Percentiles rank a stretch among this genome's conserved stretches.
These are phyloP conservation scores for Embiotoca jacksoni DNA, from an alignment of 2,113 vertebrate genomes.

Conservation along the genomic window DNA sequence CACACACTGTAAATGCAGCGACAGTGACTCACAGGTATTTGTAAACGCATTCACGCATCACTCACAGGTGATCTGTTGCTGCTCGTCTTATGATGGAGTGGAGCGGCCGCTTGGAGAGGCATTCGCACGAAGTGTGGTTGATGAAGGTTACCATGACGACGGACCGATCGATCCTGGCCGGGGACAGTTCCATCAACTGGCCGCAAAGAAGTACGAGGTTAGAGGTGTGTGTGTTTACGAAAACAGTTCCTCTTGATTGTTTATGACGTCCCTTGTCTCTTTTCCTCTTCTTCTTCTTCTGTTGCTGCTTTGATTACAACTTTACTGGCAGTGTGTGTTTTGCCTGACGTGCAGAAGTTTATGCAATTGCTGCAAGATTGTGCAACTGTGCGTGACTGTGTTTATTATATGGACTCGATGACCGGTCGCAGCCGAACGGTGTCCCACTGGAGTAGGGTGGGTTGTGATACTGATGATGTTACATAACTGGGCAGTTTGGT, in stretches of 20 bases:
- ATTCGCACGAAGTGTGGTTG: slow-evolving; percentile 83
- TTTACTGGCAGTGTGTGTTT: not conserved
- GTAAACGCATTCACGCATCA: not conserved
- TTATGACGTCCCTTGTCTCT: not conserved
- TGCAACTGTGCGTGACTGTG: slow-evolving; percentile 37
- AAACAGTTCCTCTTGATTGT: not conserved
- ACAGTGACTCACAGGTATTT: not conserved
- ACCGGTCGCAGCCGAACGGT: slow-evolving; percentile 41
- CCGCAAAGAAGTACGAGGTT: not conserved
- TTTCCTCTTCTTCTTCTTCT: not conserved
- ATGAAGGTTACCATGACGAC: slow-evolving; percentile 77
- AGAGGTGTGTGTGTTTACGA: not conserved
- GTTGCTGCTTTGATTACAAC: not conserved
- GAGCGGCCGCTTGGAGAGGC: slow-evolving; percentile 74
- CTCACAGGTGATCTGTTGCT: slow-evolving; percentile 76
- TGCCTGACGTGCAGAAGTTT: not conserved
- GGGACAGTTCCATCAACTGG: slow-evolving; percentile 79
- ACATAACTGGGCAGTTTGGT: slow-evolving; percentile 27
- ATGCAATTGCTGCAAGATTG: slow-evolving; percentile 35
- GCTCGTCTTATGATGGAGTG: slow-evolving; percentile 82
- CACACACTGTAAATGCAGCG: not conserved
- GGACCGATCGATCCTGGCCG: slow-evolving; percentile 64
- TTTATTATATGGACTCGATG: slow-evolving; percentile 5
- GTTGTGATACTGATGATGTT: slow-evolving; percentile 26
- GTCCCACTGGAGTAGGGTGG: slow-evolving; percentile 29